Evolutionary conservation across 2,113 vertebrate species (phyloP), one percentile per base, ranked within the genome.

Genomic region (Gnathonemus longibarbis): DNA sequence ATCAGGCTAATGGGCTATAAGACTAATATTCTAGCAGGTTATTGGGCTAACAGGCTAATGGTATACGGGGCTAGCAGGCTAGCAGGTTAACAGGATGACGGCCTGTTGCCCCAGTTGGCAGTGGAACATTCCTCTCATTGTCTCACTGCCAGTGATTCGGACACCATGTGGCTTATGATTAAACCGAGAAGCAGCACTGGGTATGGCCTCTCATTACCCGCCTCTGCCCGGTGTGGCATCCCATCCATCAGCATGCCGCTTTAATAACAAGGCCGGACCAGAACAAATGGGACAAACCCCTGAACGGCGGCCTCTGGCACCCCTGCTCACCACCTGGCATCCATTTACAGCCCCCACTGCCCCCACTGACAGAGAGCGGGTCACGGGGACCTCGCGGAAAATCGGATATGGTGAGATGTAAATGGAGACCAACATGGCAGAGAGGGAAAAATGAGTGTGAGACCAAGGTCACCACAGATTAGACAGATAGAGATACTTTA

Each of bases 211-310:
- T 24, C 49, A 53, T 87, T 87, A 52, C 24, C 49, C 50, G 85
- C 35, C 87, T 66, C 42, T 21, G 21, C 21, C 87, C n/a, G 3
- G 45, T 27, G 7, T n/a, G 21, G 35, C 13, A 21, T n/a, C 21
- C 56, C 53, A 88, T 88, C 53, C 87, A 88, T 88, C 87, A 66
- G 87, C 42, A 3, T n/a, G 87, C 39, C 39, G 31, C 53, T 53
- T 46, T 45, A 88, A 88, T 42, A 88, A 88, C 56, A 88, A 88
- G 31, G 87, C 87, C 9, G 21, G 35, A 62, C 35, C 35, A 87
- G 87, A 88, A 88, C 56, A 88, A 62, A 88, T 62, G 35, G 39
- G 35, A 88, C 35, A 52, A 87, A 87, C 39, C 53, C 52, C 35
- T n/a, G 39, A 42, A 45, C 31, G 7, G 15, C 53, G 9, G 56